These are phyloP conservation scores for Anser brachyrhynchus DNA, from an alignment of 2,113 vertebrate species.

Conservation along the genomic window DNA sequence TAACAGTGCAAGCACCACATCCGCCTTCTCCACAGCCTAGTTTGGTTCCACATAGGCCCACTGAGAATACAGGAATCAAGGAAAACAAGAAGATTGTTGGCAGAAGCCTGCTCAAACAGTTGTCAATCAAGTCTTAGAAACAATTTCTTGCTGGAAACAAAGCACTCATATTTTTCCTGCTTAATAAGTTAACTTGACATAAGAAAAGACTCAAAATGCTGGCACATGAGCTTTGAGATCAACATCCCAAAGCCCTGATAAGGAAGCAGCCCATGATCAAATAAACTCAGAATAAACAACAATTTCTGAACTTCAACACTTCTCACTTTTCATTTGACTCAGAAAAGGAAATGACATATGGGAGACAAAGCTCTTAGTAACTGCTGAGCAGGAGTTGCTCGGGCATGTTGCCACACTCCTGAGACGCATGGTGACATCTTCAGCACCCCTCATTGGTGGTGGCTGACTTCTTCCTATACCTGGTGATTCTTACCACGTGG, in stretches of 20 bases:
- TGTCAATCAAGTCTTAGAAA: not conserved
- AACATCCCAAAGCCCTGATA: not conserved
- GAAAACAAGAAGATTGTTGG: not conserved
- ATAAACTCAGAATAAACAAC: not conserved
- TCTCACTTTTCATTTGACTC: not conserved
- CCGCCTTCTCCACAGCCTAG: slow-evolving; percentile 95
- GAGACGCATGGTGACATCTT: not conserved
- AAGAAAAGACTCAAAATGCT: not conserved
- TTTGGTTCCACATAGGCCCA: slow-evolving; percentile 90
- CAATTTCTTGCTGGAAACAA: not conserved
- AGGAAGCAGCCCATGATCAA: not conserved
- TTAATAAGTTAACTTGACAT: not conserved
- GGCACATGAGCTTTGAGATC: not conserved
- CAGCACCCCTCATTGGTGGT: not conserved
- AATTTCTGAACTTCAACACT: not conserved
- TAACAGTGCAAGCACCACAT: slow-evolving; percentile 94
- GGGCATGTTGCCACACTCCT: not conserved
- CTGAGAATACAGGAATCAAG: slow-evolving; percentile 78
- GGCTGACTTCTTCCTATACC: not conserved
- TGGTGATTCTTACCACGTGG: not conserved
- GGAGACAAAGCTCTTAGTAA: not conserved
- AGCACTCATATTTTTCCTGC: not conserved
- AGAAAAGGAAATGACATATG: not conserved
- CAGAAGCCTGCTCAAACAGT: not conserved
- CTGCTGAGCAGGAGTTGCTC: not conserved